Evolutionary conservation across 1,140 invertebrate genomes (phyloP).

Genomic region (Periplaneta americana): DNA sequence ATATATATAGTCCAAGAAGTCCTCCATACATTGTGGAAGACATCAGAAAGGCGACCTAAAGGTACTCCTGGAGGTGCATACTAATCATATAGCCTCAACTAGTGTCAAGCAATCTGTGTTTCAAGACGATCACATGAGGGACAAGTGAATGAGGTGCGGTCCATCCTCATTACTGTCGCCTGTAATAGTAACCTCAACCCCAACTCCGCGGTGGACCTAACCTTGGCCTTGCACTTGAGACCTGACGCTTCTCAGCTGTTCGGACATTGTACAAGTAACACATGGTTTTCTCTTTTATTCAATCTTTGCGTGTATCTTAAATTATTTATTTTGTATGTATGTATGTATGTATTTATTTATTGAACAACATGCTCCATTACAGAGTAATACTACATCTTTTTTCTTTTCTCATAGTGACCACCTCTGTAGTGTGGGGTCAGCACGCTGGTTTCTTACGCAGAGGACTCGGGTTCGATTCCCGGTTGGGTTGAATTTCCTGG

Average conservation of each 20-base stretch:
- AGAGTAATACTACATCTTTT: too few relatives aligned
- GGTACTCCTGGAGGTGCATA: neutral
- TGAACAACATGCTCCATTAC: too few relatives aligned
- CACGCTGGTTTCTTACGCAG: too few relatives aligned
- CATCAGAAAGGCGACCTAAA: neutral
- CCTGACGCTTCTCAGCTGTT: neutral
- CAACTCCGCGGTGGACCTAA: neutral
- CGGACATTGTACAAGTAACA: too few relatives aligned
- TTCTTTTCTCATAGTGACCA: too few relatives aligned
- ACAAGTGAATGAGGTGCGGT: neutral
- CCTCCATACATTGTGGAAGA: neutral
- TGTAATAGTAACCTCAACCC: neutral
- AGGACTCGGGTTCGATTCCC: too few relatives aligned
- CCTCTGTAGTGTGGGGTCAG: too few relatives aligned
- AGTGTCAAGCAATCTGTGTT: neutral
- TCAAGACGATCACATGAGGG: neutral
- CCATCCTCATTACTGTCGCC: neutral
- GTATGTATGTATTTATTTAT: too few relatives aligned
- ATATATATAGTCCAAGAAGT: neutral
- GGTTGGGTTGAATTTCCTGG: too few relatives aligned
- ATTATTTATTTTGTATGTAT: too few relatives aligned
- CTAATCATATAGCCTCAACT: neutral
- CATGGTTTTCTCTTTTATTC: too few relatives aligned
- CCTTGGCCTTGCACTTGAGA: neutral
- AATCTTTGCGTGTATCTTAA: too few relatives aligned